Conservation (phyloP, 2,888 invertebrate species). For the Hecatera dysodea region DNA sequence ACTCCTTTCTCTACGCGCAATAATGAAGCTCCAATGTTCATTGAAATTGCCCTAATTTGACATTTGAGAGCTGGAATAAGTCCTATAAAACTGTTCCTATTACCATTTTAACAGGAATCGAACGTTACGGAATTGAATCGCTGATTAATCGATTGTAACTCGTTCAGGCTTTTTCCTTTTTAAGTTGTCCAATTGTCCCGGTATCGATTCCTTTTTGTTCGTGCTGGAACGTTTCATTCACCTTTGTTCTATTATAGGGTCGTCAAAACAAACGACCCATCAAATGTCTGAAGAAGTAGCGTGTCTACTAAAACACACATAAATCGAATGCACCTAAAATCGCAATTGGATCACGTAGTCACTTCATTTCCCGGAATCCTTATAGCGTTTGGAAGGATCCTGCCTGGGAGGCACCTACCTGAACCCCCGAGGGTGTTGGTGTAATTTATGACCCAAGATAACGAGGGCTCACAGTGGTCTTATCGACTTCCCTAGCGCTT, state of each 20-base stretch:
- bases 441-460: constrained; percentile 90
- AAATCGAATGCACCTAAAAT: constrained; percentile 88
- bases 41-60: constrained; percentile 53
- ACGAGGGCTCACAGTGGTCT: constrained; percentile 89
- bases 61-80: constrained; percentile 47
- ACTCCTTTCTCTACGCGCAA: constrained; percentile 24
- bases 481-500: constrained; percentile 87
- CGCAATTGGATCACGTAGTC: constrained; percentile 90
- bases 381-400: constrained; percentile 81
- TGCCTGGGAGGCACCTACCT: constrained; percentile 82
- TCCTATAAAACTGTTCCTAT: constrained; percentile 53
- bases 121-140: constrained; percentile 51
- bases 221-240: constrained; percentile 31
- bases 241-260: constrained; percentile 45
- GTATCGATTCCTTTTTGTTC: constrained; percentile 44
- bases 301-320: constrained; percentile 76
- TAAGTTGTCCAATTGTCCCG: constrained; percentile 18
- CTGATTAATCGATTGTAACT: constrained; percentile 60
- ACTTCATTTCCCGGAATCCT: constrained; percentile 88
- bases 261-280: constrained; percentile 63
- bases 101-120: constrained; percentile 59
- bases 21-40: constrained; percentile 37
- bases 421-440: constrained; percentile 86
- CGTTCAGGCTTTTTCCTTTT: constrained; percentile 39
- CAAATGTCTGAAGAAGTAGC: constrained; percentile 67